Evolutionary conservation across 1,140 invertebrate species (phyloP), one percentile per base, ranked within the genome.

Genomic region (Bombus polaris): DNA sequence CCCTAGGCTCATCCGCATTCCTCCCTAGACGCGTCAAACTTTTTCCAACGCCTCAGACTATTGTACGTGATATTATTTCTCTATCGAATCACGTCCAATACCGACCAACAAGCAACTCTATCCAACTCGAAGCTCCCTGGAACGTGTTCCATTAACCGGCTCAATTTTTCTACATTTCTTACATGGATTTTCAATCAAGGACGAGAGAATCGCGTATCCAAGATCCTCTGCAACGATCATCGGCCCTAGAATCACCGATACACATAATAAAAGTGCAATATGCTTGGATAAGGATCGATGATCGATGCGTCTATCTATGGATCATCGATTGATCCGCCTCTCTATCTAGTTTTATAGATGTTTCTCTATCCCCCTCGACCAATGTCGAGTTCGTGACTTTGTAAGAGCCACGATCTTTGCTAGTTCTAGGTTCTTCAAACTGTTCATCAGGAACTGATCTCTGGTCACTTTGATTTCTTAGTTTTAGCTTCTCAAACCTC

Each of bases 301-400:
- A n/a, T 62, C 59, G 28, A n/a, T n/a, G 59, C 59, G 59, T n/a
- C 59, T n/a, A 12, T 62, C 28, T 62, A 12, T 68, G 32, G 65
- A 68, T 68, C 65, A 37, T 22, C 32, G 2, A 18, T 18, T 25
- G 32, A 68, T 35, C 66, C 6, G 6, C 2, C 32, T 0, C 13
- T 66, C 66, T 37, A 18, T 68, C 18, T 9, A 35, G 6, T 25
- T 22, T 25, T 22, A 22, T 22, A 35, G 8, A 22, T 37, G 15
- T 37, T 35, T 2, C 35, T 37, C 66, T 68, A 22, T 68, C 66
- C 32, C 9, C 18, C 35, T 25, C 66, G 35, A 35, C 15, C 65
- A 66, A 66, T 66, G 65, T 35, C 32, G 32, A 68, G 18, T 68
- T 68, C 66, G 66, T 68, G 66, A 68, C 66, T 68, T 68, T 35